Base-by-base conservation (phyloP, 2,113 vertebrate genomes). In the Coracopsis vasa region DNA sequence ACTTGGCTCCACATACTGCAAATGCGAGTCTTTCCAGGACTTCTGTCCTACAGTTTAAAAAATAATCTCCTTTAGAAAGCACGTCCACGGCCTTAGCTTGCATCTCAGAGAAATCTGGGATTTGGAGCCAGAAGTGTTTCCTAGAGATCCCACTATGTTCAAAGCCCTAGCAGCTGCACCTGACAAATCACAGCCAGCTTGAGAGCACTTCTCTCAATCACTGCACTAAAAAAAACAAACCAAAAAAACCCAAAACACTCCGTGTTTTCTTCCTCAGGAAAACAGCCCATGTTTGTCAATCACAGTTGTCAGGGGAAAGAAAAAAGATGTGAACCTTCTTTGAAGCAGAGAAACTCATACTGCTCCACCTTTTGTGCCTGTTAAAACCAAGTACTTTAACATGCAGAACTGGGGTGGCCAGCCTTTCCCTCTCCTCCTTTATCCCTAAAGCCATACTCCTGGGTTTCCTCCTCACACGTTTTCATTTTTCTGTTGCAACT, bases 91-190 rank as follows among this genome's bases (percentile, higher is more conserved):
- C 78, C 80, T 81, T 28, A 80, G 47, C 94, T 79, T 88, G 47
- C 65, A 71, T 44, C 80, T 93, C 61, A 10, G 11, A 78, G 61
- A 87, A 69, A 94, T 45, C 13, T 1, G 8, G 70, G 65, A 82
- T 94, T 73, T 86, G 88, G 69, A 91, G 82, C 35, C 83, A 95
- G 66, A 84, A 91, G 41, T 42, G 48, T 86, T 94, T 97, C 86
- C 86, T 94, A 80, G 84, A 93, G 69, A 80, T 91, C 70, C 27
- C 0, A 0, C 58, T 72, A 77, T 27, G 66, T 88, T 91, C 91
- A 94, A 89, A 93, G 88, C 62, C 50, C 18, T 11, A 20, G 0
- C 73, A 92, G 77, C 88, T 95, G 79, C 80, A 96, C 91, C 94
- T 94, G 91, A 85, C 86, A 94, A 84, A 92, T 71, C 58, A 86